Base-by-base conservation (phyloP, 2,888 invertebrate species). In the Labia minor region DNA sequence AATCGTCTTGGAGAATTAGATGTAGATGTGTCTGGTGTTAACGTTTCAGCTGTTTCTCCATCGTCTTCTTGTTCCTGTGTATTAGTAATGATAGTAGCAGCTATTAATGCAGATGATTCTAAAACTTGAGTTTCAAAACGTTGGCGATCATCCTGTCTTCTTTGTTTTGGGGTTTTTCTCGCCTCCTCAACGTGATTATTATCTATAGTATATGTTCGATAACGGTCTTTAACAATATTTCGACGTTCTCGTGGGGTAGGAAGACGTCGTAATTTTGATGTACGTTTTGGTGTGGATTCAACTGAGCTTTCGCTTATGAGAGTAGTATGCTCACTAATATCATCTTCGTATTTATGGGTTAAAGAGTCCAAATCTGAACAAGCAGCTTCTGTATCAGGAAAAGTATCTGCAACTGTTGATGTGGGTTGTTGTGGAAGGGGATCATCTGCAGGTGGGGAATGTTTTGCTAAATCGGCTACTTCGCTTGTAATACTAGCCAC, bases 401-500 rank as follows among this genome's bases (percentile, higher is more conserved):
- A 19, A 19, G 33, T 26, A 16, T 64, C 65, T 70, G 79, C 4
- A 80, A 73, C 0, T 84, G 85, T 71, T 83, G 78, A 62, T 78
- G 77, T 0, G 78, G 75, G 21, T 78, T 74, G 19, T 77, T 78
- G 61, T 1, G 21, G 16, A 18, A 64, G 14, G 62, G 69, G 68
- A 14, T 65, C 65, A n/a, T 63, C 69, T 19, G 64, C 79, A 68
- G 78, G 79, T 0, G 79, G 20, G 14, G 63, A 63, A 18, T 68
- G 68, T 20, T 68, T 66, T 16, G 66, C 37, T 16, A 63, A 72
- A 67, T 89, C 90, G 0, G 84, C 88, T 1, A 87, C 83, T 77
- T 92, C 92, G 0, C 89, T 91, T 21, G 87, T 87, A 68, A 92
- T 87, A 74, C 92, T 92, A 0, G 89, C 88, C 0, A 92, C 89